These are phyloP conservation scores for Noctua pronuba DNA, from an alignment of 2,888 invertebrate genomes.

Conservation along the genomic window DNA sequence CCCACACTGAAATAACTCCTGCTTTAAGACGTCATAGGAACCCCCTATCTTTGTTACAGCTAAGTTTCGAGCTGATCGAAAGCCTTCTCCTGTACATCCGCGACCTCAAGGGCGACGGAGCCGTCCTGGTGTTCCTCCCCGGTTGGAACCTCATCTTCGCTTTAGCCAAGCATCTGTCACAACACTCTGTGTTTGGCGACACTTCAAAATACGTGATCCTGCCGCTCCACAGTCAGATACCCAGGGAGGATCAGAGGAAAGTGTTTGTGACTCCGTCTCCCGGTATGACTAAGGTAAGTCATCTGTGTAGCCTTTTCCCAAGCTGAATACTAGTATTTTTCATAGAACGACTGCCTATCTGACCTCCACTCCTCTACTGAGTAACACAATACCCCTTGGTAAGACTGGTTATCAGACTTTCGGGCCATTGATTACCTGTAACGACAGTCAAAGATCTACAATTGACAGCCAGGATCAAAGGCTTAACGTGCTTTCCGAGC, in stretches of 20 bases:
- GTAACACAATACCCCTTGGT: too few relatives aligned
- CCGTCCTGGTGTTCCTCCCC: slow-evolving; percentile 97
- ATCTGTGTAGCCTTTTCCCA: background rate
- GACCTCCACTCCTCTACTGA: background rate
- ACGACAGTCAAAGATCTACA: background rate
- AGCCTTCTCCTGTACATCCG: slow-evolving; percentile 93
- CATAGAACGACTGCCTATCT: background rate
- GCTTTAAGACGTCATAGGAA: too few relatives aligned
- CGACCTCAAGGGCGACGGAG: slow-evolving; percentile 92
- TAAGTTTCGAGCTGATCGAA: slow-evolving; percentile 98
- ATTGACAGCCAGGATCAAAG: background rate
- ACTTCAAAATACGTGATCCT: slow-evolving; percentile 93
- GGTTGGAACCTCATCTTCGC: slow-evolving; percentile 99
- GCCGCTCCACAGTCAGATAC: slow-evolving; percentile 99
- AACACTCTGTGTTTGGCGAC: slow-evolving; percentile 93
- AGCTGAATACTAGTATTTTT: background rate
- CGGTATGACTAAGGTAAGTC: slow-evolving; percentile 94
- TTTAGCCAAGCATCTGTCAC: slow-evolving; percentile 94
- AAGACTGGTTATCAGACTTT: background rate
- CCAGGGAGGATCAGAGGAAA: slow-evolving; percentile 97
- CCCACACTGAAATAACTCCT: too few relatives aligned
- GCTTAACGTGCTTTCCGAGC: background rate
- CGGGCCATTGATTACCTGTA: background rate
- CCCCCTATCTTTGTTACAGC: slow-evolving; percentile 76
- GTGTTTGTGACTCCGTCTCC: slow-evolving; percentile 97